Evolutionary conservation across 2,113 vertebrate species (phyloP).

Genomic region (Probosciger aterrimus): DNA sequence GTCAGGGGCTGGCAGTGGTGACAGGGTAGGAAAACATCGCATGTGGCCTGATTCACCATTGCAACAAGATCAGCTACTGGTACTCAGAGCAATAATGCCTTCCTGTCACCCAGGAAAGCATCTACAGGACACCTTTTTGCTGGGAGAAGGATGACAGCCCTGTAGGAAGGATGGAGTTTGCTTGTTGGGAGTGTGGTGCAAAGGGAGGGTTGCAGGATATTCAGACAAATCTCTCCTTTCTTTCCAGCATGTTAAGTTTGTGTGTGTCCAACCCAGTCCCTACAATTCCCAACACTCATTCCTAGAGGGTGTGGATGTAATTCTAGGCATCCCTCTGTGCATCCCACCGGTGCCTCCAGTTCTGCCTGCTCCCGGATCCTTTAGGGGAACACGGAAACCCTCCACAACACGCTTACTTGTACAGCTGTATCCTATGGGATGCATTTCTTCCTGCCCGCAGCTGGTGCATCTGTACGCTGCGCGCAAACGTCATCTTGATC

Average conservation of each 20-base stretch:
- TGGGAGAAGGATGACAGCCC: background rate
- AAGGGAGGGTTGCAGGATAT: background rate
- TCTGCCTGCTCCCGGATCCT: background rate
- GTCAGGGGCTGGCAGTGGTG: background rate
- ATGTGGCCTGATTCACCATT: background rate
- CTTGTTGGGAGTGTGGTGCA: accelerated
- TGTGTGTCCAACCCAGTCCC: background rate
- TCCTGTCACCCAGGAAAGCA: background rate
- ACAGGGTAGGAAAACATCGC: background rate
- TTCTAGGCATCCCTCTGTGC: background rate
- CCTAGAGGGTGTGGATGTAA: background rate
- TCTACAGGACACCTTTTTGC: background rate
- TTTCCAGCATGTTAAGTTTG: accelerated
- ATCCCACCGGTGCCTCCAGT: background rate
- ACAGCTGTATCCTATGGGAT: background rate
- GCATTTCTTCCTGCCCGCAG: background rate
- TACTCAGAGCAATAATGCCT: background rate
- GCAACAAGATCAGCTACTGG: background rate
- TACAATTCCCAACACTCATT: background rate
- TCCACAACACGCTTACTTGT: background rate
- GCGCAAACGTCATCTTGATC: background rate
- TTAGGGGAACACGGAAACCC: background rate
- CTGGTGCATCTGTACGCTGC: background rate
- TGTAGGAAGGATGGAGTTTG: background rate
- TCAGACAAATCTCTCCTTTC: background rate